Conservation (phyloP, 2,113 vertebrate species). For the Neotoma lepida region DNA sequence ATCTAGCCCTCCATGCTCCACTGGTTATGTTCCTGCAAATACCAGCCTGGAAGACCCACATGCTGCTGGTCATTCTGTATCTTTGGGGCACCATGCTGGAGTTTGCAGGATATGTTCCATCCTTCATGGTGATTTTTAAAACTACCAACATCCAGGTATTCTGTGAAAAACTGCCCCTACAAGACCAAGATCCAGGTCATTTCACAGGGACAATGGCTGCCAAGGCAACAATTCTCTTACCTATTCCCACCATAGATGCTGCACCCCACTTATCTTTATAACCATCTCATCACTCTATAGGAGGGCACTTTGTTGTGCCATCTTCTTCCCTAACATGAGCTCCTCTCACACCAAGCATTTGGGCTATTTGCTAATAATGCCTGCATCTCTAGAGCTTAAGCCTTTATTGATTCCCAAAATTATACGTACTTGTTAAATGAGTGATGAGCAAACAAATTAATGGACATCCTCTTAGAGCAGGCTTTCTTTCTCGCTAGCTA, state of each 20-base stretch:
- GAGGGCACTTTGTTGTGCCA: neutral
- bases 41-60: neutral
- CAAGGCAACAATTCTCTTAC: neutral
- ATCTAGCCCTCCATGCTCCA: neutral
- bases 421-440: neutral
- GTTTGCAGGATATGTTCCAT: neutral
- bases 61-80: neutral
- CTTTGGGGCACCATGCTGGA: neutral
- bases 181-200: neutral
- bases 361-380: neutral
- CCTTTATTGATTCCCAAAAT: neutral
- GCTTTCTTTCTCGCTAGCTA: neutral
- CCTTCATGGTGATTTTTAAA: neutral
- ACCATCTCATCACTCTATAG: accelerated
- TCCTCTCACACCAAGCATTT: neutral
- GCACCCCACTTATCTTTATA: neutral
- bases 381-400: neutral
- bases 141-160: neutral
- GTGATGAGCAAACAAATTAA: neutral
- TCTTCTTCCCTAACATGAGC: neutral
- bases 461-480: no score
- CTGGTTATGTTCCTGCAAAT: neutral
- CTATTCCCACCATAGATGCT: neutral
- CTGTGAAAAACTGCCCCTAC: neutral
- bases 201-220: no score